Conservation (phyloP, 2,113 vertebrate genomes). For the Phycodurus eques region DNA sequence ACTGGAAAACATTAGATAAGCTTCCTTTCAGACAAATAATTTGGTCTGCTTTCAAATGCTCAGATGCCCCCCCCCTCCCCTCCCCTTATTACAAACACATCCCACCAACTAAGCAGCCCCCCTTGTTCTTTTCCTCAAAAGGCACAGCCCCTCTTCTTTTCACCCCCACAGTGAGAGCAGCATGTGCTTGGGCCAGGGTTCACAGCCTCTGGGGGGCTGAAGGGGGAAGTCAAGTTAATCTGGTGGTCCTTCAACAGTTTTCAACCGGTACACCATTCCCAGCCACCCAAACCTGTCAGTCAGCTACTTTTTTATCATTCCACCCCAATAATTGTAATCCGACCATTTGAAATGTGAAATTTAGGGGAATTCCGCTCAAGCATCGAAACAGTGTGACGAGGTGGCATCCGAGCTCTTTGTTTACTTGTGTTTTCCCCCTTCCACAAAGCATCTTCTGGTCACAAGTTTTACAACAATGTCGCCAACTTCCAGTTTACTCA, state of each 20-base stretch:
- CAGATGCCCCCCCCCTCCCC: conserved; percentile 25
- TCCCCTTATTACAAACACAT: conserved; percentile 26
- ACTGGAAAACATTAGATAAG: conserved; percentile 69
- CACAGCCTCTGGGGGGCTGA: conserved; percentile 58
- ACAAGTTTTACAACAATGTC: conserved; percentile 60
- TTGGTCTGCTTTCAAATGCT: conserved; percentile 59
- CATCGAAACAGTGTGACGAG: not conserved
- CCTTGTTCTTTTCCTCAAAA: conserved; percentile 58
- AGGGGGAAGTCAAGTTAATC: conserved; percentile 72
- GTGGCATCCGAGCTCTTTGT: not conserved
- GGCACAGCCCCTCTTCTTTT: conserved; percentile 23
- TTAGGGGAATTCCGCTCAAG: conserved; percentile 33
- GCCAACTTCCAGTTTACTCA: conserved; percentile 55
- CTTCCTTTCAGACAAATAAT: conserved; percentile 69
- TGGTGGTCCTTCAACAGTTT: conserved; percentile 71
- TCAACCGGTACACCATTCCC: conserved; percentile 56
- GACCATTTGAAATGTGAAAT: conserved; percentile 12
- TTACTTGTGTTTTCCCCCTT: not conserved
- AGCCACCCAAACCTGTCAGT: conserved; percentile 14
- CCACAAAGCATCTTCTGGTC: not conserved
- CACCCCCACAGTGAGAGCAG: conserved; percentile 44
- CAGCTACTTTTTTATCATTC: conserved; percentile 42
- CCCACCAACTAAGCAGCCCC: conserved; percentile 27
- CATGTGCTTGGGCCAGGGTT: conserved; percentile 66
- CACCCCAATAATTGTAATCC: conserved; percentile 35